Percentiles rank a stretch among this genome's conserved stretches.
These are phyloP conservation scores for Idaea straminata DNA, from an alignment of 2,888 invertebrate genomes.

Conservation along the genomic window DNA sequence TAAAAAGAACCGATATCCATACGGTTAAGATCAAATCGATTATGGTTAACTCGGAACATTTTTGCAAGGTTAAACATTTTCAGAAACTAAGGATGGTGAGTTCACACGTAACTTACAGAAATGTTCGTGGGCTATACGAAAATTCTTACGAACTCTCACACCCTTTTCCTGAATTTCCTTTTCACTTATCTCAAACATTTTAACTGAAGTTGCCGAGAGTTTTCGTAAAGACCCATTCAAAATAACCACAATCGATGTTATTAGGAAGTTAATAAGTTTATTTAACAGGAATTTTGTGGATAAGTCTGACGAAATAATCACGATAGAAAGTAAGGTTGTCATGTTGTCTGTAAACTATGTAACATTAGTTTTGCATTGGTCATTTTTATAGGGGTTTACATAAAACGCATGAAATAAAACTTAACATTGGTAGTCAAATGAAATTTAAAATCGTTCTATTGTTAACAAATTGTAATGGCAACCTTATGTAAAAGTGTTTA, in stretches of 20 bases:
- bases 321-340: conserved; percentile 61
- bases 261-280: conserved; percentile 19
- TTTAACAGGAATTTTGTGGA: conserved; percentile 2
- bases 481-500: conserved; percentile 59
- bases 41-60: conserved; percentile 60
- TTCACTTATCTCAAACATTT: background rate
- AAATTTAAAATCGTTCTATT: conserved; percentile 5
- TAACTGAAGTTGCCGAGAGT: conserved; percentile 35
- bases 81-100: conserved; percentile 77
- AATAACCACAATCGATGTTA: conserved; percentile 53
- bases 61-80: conserved; percentile 69
- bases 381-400: background rate
- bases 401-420: conserved; percentile 2
- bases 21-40: conserved; percentile 31
- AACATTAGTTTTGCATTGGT: conserved; percentile 10
- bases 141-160: conserved; percentile 38
- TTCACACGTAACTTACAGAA: conserved; percentile 62
- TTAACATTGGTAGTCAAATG: conserved; percentile 9
- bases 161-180: background rate
- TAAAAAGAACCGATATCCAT: conserved; percentile 5
- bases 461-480: conserved; percentile 53
- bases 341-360: conserved; percentile 32
- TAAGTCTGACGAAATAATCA: conserved; percentile 12
- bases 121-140: conserved; percentile 63
- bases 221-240: conserved; percentile 50